Conservation (phyloP, 2,888 invertebrate genomes). For the Aromia moschata region DNA sequence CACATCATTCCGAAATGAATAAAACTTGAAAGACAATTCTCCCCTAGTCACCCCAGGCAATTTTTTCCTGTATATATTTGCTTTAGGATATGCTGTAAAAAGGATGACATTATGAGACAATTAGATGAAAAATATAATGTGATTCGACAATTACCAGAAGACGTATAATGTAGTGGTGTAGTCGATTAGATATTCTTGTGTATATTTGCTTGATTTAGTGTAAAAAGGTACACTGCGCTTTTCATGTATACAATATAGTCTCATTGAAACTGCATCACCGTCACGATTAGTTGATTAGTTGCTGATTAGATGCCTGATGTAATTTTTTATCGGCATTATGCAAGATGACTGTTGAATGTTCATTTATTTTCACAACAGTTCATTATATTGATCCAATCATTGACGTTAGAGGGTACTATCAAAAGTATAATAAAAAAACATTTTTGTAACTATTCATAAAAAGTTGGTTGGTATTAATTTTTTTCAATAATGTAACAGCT, state of each 20-base stretch:
- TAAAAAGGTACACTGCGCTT: constrained; percentile 12
- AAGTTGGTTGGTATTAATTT: too few species aligned
- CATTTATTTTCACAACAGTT: too few species aligned
- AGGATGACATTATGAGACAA: constrained; percentile 6
- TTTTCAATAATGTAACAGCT: too few species aligned
- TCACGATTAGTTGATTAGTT: background rate
- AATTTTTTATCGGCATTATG: too few species aligned
- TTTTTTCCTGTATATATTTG: constrained; percentile 25
- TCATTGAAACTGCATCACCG: background rate
- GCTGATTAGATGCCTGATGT: background rate
- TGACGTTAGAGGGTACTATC: too few species aligned
- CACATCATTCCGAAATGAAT: constrained; percentile 16
- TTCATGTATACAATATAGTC: constrained; percentile 16
- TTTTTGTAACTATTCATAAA: too few species aligned
- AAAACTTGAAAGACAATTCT: constrained; percentile 27
- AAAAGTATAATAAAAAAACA: too few species aligned
- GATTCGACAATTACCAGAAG: constrained; percentile 6
- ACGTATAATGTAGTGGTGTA: constrained; percentile 9
- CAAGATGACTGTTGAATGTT: too few species aligned
- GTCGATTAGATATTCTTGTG: constrained; percentile 2
- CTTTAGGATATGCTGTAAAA: constrained; percentile 9
- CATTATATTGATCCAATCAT: too few species aligned
- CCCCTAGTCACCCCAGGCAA: constrained; percentile 27
- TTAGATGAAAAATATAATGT: constrained; percentile 7
- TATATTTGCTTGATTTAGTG: constrained; percentile 18